Percentiles rank a stretch among this genome's conserved stretches.
Evolutionary conservation across 2,113 vertebrate genomes (phyloP).

Genomic region (Pungitius pungitius): DNA sequence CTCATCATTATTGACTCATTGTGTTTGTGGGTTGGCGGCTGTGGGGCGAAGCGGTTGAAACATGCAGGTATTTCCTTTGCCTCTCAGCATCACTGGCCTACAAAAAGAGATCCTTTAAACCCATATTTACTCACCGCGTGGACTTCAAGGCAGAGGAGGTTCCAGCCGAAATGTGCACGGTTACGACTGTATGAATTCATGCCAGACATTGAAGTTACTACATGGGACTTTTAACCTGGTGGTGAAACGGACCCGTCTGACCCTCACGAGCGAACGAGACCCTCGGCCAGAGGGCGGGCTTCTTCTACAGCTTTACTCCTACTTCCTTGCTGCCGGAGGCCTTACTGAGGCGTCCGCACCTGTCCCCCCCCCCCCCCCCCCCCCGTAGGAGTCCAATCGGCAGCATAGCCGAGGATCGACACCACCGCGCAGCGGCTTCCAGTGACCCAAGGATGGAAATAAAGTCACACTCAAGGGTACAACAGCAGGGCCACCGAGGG

Average conservation of each 20-base stretch:
- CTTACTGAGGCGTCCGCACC: too few species aligned
- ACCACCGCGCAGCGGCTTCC: neutral
- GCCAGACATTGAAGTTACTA: neutral
- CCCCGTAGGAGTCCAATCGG: too few species aligned
- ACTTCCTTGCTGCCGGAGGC: too few species aligned
- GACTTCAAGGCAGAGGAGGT: constrained; percentile 23
- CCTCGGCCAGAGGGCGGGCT: neutral
- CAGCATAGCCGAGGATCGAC: neutral
- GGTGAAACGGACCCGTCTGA: neutral
- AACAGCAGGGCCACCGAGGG: constrained; percentile 3
- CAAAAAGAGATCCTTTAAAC: constrained; percentile 23
- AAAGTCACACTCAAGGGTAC: constrained; percentile 52
- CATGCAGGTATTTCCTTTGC: constrained; percentile 23
- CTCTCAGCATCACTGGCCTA: constrained; percentile 36
- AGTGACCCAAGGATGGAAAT: constrained; percentile 41
- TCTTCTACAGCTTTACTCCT: neutral
- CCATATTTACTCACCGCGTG: neutral
- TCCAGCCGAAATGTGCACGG: neutral
- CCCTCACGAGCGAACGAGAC: neutral
- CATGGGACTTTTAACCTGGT: neutral
- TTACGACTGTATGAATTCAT: neutral
- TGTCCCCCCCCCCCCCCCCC: too few species aligned
- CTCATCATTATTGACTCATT: constrained; percentile 77
- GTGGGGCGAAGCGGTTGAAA: constrained; percentile 28
- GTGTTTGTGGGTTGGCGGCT: constrained; percentile 54